Percentiles rank a stretch among this genome's conserved stretches.
Evolutionary conservation across 1,140 invertebrate species (phyloP).

Genomic region (Ceratosolen fusciceps): DNA sequence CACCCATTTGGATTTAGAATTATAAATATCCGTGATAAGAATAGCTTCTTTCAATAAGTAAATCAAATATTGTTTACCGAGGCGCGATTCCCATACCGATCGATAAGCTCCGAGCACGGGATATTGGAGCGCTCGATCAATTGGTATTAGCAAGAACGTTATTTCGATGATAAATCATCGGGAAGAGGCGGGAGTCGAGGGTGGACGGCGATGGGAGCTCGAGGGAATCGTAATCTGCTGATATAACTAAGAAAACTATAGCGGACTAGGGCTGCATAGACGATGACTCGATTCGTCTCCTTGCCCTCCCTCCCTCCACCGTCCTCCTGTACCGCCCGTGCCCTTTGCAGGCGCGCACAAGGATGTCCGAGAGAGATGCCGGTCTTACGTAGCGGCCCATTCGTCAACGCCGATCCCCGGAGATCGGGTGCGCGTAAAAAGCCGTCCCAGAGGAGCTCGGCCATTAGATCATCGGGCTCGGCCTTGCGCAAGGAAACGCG

Average conservation of each 20-base stretch:
- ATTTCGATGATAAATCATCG: too few species aligned
- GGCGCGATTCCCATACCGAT: not conserved
- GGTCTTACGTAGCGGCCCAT: not conserved
- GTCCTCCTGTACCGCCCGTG: not conserved
- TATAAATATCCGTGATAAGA: not conserved
- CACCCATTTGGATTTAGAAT: not conserved
- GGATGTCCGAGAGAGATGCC: not conserved
- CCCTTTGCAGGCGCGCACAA: not conserved
- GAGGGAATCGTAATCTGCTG: too few species aligned
- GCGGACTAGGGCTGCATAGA: too few species aligned
- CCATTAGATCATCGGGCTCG: constrained; percentile 24
- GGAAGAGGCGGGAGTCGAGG: too few species aligned
- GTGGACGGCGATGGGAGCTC: too few species aligned
- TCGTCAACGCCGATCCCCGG: constrained; percentile 5
- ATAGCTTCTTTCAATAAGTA: not conserved
- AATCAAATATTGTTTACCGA: not conserved
- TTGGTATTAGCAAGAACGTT: not conserved
- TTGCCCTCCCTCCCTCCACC: not conserved
- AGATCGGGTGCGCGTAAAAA: constrained; percentile 14
- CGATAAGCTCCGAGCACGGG: too few species aligned
- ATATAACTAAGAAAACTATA: too few species aligned
- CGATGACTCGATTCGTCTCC: too few species aligned
- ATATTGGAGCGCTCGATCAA: not conserved
- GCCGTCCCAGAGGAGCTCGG: constrained; percentile 6
- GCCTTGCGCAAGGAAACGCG: constrained; percentile 11